Base-by-base conservation (phyloP, 2,113 vertebrate species). In the Pachycephala philippinensis region DNA sequence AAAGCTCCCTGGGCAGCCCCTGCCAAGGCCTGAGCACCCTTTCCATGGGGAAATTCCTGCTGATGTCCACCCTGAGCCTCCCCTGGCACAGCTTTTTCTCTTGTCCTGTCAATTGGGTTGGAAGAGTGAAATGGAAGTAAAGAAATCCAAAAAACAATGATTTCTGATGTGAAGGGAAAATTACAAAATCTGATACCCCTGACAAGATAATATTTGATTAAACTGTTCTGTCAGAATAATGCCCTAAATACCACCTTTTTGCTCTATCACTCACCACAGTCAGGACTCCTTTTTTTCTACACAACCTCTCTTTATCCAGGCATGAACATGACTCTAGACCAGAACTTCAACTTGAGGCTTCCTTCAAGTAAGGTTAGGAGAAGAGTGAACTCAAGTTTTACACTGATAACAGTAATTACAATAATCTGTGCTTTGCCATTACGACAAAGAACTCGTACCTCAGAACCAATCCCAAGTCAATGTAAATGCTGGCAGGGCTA, bases 1-100 rank as follows among this genome's bases (percentile, higher is more conserved):
- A 83, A 31, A 35, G 20, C 20, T 76, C 54, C 40, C 47, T 69
- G n/a, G n/a, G 47, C 78, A 82, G 39, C 10, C 15, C 50, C 33
- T 81, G 1, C 37, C 77, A 66, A 1, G 1, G 13, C 13, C 54
- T 54, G 54, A 47, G 0, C 16, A 4, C 14, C 21, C 21, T 53
- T 61, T 47, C 47, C 30, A 21, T 12, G 26, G 12, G 11, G 26
- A 69, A 54, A 61, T 40, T 54, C n/a, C 4, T 83, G 2, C 40
- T 83, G n/a, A 0, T 75, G 87, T 40, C 30, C 30, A 40, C 0
- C 30, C 39, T 40, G 61, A 53, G 0, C n/a, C 30, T 60, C 2
- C 39, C 31, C 40, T 20, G 7, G n/a, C 70, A 5, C 39, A 83
- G 16, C 47, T 31, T 60, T 59, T 33, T 2, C 68, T 59, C 18